Conservation (phyloP, 1,140 invertebrate species). For the Macrobrachium rosenbergii region DNA sequence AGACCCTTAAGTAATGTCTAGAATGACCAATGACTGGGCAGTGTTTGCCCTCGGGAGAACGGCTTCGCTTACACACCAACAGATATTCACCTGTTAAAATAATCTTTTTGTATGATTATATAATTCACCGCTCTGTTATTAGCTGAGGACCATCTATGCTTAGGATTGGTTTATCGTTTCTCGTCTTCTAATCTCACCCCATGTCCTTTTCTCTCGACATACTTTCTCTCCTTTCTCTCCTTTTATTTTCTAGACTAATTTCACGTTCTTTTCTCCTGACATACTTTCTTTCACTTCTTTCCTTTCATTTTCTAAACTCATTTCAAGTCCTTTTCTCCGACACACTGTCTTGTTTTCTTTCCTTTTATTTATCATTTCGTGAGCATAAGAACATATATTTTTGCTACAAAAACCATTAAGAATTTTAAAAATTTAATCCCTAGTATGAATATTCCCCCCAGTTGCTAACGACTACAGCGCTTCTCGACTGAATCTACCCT, state of each 20-base stretch:
- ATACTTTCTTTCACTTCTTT: background rate
- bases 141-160: background rate
- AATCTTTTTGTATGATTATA: too few relatives aligned
- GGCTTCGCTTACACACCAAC: too few relatives aligned
- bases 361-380: background rate
- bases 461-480: too few relatives aligned
- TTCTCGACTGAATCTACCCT: too few relatives aligned
- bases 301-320: background rate
- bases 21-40: too few relatives aligned
- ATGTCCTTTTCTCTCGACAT: background rate
- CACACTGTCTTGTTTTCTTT: background rate
- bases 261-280: background rate
- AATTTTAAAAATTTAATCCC: too few relatives aligned
- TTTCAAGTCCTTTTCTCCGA: background rate
- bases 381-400: too few relatives aligned
- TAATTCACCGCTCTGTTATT: too few relatives aligned
- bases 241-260: background rate
- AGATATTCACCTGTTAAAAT: too few relatives aligned
- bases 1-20: too few relatives aligned
- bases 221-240: background rate
- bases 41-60: too few relatives aligned
- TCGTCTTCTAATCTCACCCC: background rate
- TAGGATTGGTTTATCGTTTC: background rate
- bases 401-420: too few relatives aligned
- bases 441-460: background rate